Evolutionary conservation across 2,797 vertebrate genomes (phyloP).

Genomic region (Micromesistius poutassou): DNA sequence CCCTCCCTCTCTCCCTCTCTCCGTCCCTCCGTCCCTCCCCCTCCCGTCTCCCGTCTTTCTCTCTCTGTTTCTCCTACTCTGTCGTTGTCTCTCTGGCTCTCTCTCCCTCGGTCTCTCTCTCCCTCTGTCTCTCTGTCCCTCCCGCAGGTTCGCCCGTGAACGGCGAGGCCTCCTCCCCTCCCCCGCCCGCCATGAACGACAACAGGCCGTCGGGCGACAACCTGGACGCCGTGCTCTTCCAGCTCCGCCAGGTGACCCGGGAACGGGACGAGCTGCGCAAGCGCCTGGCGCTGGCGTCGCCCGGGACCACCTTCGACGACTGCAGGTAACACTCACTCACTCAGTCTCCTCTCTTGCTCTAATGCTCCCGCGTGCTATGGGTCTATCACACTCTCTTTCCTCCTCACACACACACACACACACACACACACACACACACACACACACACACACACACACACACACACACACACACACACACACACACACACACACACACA

Average conservation of each 20-base stretch:
- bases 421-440: no score
- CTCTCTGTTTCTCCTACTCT: no score
- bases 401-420: no score
- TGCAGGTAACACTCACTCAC: conserved; percentile 76
- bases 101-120: background rate
- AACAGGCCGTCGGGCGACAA: conserved; percentile 86
- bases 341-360: no score
- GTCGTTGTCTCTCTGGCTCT: background rate
- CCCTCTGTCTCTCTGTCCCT: background rate
- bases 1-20: no score
- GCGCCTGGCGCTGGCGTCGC: conserved; percentile 89
- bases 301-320: conserved; percentile 94
- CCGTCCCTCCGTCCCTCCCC: no score
- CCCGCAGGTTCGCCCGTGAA: conserved; percentile 82
- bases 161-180: conserved; percentile 91
- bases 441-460: no score
- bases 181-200: conserved; percentile 80
- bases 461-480: no score
- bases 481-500: no score
- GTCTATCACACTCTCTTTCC: no score
- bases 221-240: conserved; percentile 88
- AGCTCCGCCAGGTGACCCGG: conserved; percentile 92
- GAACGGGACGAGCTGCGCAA: conserved; percentile 96
- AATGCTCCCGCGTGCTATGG: no score
- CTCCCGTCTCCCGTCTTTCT: background rate